Evolutionary conservation across 2,797 vertebrate species (phyloP).

Genomic region (Sebastes flavidus): DNA sequence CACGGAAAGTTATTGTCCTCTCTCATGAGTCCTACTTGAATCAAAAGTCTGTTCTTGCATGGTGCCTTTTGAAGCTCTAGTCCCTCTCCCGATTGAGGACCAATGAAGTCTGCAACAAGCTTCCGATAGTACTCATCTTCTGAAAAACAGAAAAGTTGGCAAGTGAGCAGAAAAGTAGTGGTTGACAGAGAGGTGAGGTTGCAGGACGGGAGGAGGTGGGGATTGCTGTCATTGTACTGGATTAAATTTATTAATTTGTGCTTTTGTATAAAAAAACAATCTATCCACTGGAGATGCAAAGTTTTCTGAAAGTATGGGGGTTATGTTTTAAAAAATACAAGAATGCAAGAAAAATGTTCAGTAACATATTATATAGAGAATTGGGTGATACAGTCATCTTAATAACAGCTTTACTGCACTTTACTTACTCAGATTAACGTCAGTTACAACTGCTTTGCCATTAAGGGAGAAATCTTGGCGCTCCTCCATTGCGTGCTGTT

Average conservation of each 20-base stretch:
- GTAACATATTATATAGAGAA: not conserved
- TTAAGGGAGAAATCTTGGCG: conserved; percentile 49
- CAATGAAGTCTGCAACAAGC: conserved; percentile 80
- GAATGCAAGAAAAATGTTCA: not conserved
- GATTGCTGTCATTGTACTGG: not conserved
- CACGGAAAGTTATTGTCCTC: conserved; percentile 82
- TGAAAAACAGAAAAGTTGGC: conserved; percentile 49
- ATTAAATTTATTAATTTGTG: not conserved
- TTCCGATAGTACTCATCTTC: conserved; percentile 82
- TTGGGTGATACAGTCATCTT: not conserved
- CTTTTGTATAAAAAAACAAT: not conserved
- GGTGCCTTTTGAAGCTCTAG: conserved; percentile 58
- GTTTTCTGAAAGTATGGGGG: not conserved
- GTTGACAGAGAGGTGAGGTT: not conserved
- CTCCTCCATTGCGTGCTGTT: conserved; percentile 62
- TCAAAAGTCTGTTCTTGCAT: conserved; percentile 80
- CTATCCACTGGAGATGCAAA: not conserved
- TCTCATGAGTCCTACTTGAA: conserved; percentile 82
- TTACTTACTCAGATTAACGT: conserved; percentile 69
- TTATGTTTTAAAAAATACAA: not conserved
- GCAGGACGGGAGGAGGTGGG: not conserved
- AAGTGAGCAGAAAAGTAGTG: not conserved
- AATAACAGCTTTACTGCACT: not conserved
- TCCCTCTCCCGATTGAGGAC: conserved; percentile 76
- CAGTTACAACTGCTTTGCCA: conserved; percentile 55